Evolutionary conservation across 2,797 vertebrate genomes (phyloP).

Genomic region (Schizothorax lantsangensis): DNA sequence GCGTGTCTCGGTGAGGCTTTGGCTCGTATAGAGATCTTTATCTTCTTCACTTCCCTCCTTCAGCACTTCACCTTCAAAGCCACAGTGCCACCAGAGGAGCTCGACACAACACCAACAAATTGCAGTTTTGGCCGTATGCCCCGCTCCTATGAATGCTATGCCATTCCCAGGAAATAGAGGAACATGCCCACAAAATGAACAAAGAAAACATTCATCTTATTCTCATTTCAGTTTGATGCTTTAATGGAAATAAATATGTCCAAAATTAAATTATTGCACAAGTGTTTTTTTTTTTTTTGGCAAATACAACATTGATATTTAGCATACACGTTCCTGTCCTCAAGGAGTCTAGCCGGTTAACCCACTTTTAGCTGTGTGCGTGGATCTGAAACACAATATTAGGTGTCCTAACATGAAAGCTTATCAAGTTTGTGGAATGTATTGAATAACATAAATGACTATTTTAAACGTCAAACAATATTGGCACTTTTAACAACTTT

Average conservation of each 20-base stretch:
- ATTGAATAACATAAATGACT: neutral
- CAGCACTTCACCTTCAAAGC: constrained; percentile 65
- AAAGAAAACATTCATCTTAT: neutral
- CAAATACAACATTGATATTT: constrained; percentile 21
- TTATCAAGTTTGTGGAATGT: neutral
- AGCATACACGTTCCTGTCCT: neutral
- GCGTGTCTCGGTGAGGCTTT: constrained; percentile 64
- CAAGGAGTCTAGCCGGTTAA: neutral
- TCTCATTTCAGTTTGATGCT: neutral
- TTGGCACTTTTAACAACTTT: neutral
- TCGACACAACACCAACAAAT: constrained; percentile 46
- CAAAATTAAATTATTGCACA: constrained; percentile 17
- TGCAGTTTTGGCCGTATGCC: constrained; percentile 58
- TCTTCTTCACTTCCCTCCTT: constrained; percentile 62
- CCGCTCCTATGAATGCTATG: constrained; percentile 53
- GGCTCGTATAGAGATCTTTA: constrained; percentile 63
- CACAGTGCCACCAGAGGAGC: constrained; percentile 50
- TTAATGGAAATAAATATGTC: constrained; percentile 32
- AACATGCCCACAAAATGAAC: neutral
- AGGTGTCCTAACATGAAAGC: neutral
- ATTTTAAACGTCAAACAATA: constrained; percentile 10
- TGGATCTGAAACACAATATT: neutral
- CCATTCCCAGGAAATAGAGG: constrained; percentile 43
- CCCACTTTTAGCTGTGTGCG: neutral
- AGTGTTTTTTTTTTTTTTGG: neutral